Percentiles rank a stretch among this genome's conserved stretches.
phyloP scores from a whole-genome alignment of 2,797 vertebrate genomes.

The Tragelaphus oryx region DNA sequence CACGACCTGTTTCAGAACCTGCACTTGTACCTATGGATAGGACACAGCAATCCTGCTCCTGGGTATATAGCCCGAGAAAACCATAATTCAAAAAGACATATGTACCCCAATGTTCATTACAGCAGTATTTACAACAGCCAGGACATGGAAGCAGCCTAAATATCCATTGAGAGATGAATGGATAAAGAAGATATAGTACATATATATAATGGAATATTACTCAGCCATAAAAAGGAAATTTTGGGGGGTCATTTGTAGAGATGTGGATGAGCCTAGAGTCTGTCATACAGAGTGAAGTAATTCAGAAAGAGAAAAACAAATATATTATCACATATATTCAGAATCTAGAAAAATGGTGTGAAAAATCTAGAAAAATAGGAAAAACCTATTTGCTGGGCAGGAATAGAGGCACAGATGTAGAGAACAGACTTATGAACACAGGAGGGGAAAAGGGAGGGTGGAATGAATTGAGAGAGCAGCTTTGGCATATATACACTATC shows the following conservation, averaged over 20 bases:
- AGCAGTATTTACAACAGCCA: not conserved
- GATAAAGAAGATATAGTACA: not conserved
- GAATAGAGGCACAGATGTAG: not conserved
- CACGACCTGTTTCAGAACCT: not conserved
- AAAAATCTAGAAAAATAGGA: not conserved
- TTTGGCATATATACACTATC: not conserved
- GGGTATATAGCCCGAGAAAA: not conserved
- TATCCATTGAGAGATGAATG: not conserved
- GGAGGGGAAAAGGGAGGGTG: not conserved
- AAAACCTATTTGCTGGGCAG: not conserved
- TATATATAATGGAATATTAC: not conserved
- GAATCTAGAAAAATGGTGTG: not conserved
- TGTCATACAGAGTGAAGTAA: not conserved
- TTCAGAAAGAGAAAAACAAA: not conserved
- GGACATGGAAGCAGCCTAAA: not conserved
- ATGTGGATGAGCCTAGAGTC: not conserved
- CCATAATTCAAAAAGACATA: not conserved
- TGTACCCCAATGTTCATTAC: not conserved
- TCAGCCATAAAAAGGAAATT: not conserved
- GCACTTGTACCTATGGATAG: not conserved
- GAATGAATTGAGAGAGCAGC: not conserved
- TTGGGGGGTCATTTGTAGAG: not conserved
- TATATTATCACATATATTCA: not conserved
- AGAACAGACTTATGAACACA: not conserved
- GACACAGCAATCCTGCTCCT: not conserved